Evolutionary conservation across 2,797 vertebrate species (phyloP).

Genomic region (Danio kyathit): DNA sequence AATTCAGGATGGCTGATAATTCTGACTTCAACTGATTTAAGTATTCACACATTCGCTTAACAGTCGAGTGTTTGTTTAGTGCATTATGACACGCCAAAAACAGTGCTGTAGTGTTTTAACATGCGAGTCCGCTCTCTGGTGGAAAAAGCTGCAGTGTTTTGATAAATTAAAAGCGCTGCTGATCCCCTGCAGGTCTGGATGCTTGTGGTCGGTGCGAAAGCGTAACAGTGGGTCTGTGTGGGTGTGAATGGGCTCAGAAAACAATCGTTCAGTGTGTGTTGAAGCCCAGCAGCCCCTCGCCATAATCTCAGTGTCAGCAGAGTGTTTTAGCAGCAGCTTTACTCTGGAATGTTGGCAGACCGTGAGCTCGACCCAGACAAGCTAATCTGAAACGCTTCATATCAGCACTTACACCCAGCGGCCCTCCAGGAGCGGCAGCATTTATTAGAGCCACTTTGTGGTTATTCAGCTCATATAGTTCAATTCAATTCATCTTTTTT

Average conservation of each 20-base stretch:
- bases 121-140: neutral
- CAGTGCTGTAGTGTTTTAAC: neutral
- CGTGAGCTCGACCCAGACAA: constrained; percentile 42
- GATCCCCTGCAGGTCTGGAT: constrained; percentile 7
- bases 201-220: neutral
- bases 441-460: constrained; percentile 27
- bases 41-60: no score
- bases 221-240: neutral
- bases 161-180: neutral
- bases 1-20: no score
- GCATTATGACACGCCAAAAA: neutral
- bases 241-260: constrained; percentile 39
- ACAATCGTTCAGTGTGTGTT: constrained; percentile 58
- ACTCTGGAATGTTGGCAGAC: constrained; percentile 60
- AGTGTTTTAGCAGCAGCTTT: constrained; percentile 61
- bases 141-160: neutral
- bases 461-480: neutral
- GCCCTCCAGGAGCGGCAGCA: constrained; percentile 21
- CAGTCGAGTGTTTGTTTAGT: neutral
- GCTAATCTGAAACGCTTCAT: constrained; percentile 64
- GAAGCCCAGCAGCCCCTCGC: constrained; percentile 24
- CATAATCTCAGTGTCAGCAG: constrained; percentile 61
- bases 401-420: constrained; percentile 54
- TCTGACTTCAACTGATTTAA: no score
- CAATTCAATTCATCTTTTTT: no score